These are phyloP conservation scores for Protophormia terraenovae DNA, from an alignment of 2,888 invertebrate genomes.

Conservation along the genomic window DNA sequence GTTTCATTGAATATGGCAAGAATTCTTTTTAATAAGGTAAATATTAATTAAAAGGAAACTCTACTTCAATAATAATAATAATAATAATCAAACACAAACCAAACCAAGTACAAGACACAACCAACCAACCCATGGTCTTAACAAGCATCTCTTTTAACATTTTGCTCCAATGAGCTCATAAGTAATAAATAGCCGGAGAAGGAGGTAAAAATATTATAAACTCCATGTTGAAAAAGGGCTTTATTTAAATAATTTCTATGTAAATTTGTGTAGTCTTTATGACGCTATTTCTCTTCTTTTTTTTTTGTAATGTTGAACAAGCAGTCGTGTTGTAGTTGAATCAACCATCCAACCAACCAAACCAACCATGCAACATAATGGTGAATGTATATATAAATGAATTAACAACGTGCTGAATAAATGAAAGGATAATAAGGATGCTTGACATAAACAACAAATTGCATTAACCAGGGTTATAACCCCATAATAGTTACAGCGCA, in stretches of 20 bases:
- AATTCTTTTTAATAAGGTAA: constrained; percentile 62
- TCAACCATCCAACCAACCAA: constrained; percentile 21
- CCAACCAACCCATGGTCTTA: background rate
- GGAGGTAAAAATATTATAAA: background rate
- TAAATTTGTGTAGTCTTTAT: constrained; percentile 46
- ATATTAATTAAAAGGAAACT: constrained; percentile 70
- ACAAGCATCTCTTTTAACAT: constrained; percentile 31
- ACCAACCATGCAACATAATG: constrained; percentile 44
- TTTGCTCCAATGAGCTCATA: constrained; percentile 3
- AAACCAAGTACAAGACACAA: constrained; percentile 17
- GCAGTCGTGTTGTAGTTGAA: constrained; percentile 17
- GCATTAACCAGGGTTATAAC: constrained; percentile 65
- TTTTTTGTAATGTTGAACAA: background rate
- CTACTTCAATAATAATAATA: constrained; percentile 42
- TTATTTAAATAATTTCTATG: constrained; percentile 65
- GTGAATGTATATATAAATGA: constrained; percentile 74
- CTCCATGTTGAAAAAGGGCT: constrained; percentile 33
- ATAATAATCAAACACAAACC: constrained; percentile 44
- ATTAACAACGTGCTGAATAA: constrained; percentile 79
- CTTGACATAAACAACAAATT: constrained; percentile 68
- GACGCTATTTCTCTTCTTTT: background rate
- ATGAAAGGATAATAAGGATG: constrained; percentile 80
- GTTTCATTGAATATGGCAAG: constrained; percentile 37
- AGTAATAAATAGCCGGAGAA: background rate
- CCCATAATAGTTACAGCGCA: constrained; percentile 40